These are phyloP conservation scores for Hycleus cichorii DNA, from an alignment of 1,140 invertebrate genomes.

Conservation along the genomic window DNA sequence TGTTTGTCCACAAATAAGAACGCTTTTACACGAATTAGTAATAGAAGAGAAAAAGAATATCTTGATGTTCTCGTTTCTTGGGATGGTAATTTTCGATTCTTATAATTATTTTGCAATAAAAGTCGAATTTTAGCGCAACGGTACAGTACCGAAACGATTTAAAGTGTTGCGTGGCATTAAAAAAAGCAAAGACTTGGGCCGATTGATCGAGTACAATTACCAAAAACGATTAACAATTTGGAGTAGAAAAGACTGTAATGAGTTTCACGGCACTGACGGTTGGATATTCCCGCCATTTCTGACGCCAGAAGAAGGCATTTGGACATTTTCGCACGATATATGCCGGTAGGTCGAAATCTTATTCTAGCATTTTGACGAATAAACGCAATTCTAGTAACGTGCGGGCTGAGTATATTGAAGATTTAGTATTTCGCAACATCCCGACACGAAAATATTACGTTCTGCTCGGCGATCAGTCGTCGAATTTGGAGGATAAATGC, in stretches of 20 bases:
- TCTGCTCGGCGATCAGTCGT: constrained; percentile 52
- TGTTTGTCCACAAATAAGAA: constrained; percentile 55
- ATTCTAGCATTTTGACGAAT: no score
- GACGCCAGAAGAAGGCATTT: constrained; percentile 46
- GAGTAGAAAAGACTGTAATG: constrained; percentile 57
- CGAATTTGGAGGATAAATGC: constrained; percentile 59
- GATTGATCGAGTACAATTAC: constrained; percentile 54
- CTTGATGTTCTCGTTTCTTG: constrained; percentile 60
- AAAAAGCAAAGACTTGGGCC: constrained; percentile 42
- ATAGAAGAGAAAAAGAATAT: constrained; percentile 45
- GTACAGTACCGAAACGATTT: constrained; percentile 49
- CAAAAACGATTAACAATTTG: constrained; percentile 51
- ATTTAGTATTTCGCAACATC: constrained; percentile 54
- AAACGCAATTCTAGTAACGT: constrained; percentile 45
- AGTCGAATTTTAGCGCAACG: constrained; percentile 39
- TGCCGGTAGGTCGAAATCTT: constrained; percentile 47
- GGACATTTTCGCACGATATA: constrained; percentile 56
- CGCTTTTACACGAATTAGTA: constrained; percentile 47
- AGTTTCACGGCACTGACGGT: constrained; percentile 64
- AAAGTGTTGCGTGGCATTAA: constrained; percentile 53
- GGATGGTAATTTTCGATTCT: constrained; percentile 42
- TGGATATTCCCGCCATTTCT: constrained; percentile 68
- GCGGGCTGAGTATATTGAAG: constrained; percentile 49
- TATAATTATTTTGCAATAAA: not conserved
- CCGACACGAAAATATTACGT: constrained; percentile 42